phyloP scores from a whole-genome alignment of 2,888 invertebrate genomes.

The Cecidostiba fungosa region DNA sequence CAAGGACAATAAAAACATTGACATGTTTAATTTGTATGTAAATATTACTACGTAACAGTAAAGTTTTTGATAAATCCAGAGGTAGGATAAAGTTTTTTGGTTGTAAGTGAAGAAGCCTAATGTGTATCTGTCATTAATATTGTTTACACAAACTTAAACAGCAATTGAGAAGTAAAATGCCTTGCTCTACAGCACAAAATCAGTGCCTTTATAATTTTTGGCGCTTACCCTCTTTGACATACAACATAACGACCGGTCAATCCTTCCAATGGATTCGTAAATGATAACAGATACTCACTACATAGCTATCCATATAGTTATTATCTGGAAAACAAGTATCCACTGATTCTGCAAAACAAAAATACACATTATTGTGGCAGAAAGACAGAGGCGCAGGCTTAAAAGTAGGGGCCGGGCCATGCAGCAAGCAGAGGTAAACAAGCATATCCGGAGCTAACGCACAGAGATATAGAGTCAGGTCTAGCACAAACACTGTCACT shows the following conservation, averaged over 20 bases:
- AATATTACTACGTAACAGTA: not conserved
- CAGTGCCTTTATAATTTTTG: conserved; percentile 26
- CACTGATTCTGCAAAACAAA: conserved; percentile 74
- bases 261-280: not conserved
- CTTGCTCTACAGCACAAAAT: not conserved
- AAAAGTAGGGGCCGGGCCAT: not conserved
- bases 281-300: conserved; percentile 81
- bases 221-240: conserved; percentile 31
- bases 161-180: conserved; percentile 3
- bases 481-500: not conserved
- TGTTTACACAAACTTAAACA: conserved; percentile 17
- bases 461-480: not conserved
- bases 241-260: conserved; percentile 4
- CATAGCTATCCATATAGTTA: conserved; percentile 82
- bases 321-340: conserved; percentile 77
- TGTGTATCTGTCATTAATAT: not conserved
- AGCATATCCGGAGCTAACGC: not conserved
- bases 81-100: not conserved
- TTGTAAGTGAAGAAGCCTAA: not conserved
- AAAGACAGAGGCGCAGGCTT: not conserved
- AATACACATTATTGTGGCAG: conserved; percentile 46
- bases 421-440: conserved; percentile 24
- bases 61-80: not conserved
- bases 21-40: not conserved
- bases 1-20: not conserved